These are phyloP conservation scores for Pseudomyrmex dendroicus DNA, from an alignment of 1,140 invertebrate species.

Conservation along the genomic window DNA sequence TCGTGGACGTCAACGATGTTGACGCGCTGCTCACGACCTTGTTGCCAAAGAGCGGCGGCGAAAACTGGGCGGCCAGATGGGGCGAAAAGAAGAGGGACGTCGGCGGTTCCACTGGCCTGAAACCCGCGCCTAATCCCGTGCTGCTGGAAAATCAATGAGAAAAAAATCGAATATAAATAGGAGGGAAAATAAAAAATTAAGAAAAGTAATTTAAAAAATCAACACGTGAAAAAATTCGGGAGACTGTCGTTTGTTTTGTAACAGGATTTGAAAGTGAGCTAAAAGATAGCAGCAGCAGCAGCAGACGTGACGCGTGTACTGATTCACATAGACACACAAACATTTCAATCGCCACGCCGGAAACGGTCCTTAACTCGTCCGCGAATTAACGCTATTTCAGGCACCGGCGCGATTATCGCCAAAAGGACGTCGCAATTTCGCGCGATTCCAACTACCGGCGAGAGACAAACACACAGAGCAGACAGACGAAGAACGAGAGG, in stretches of 20 bases:
- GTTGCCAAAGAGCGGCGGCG: constrained; percentile 91
- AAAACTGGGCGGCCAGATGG: constrained; percentile 91
- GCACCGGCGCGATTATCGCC: constrained; percentile 48
- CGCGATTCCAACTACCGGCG: constrained; percentile 51
- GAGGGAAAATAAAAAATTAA: neutral
- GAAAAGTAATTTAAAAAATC: neutral
- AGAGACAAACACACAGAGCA: constrained; percentile 43
- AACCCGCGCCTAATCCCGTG: constrained; percentile 87
- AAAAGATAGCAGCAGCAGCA: neutral
- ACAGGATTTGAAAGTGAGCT: neutral
- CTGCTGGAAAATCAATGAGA: constrained; percentile 82
- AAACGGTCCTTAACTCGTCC: constrained; percentile 54
- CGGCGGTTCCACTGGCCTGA: constrained; percentile 85
- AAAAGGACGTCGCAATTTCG: constrained; percentile 58
- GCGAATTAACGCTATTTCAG: constrained; percentile 58
- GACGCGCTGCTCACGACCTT: constrained; percentile 79
- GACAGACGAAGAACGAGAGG: neutral
- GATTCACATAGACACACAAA: constrained; percentile 10
- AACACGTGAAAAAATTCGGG: too few relatives aligned
- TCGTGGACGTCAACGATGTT: constrained; percentile 79
- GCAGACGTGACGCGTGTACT: neutral
- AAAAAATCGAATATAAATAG: neutral
- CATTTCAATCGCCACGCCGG: constrained; percentile 46
- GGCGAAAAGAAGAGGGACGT: constrained; percentile 92
- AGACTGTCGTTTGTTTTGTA: too few relatives aligned